phyloP scores from a whole-genome alignment of 92 coral and sea anemone species.

The Actinernus sp. region DNA sequence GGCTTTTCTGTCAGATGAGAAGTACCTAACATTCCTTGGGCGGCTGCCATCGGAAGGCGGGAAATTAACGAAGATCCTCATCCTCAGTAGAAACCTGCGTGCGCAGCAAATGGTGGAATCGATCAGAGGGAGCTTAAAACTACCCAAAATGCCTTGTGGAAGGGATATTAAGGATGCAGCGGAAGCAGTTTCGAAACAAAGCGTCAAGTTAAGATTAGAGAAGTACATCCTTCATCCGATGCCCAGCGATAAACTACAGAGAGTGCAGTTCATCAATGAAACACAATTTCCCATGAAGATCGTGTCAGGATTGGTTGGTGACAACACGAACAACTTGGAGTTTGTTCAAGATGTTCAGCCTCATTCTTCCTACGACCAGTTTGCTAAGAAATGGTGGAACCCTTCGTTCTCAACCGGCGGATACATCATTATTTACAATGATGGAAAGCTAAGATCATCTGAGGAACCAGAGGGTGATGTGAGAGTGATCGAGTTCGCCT shows the following conservation, averaged over 20 bases:
- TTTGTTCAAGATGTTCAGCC: slow-evolving; percentile 35
- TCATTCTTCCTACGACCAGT: slow-evolving; percentile 13
- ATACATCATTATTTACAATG: slow-evolving; percentile 9
- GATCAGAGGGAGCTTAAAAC: slow-evolving; percentile 4
- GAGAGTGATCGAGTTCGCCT: slow-evolving; percentile 33
- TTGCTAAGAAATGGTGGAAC: not conserved
- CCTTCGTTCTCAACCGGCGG: slow-evolving; percentile 41
- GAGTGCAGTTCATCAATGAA: slow-evolving; percentile 26
- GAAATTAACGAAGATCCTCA: slow-evolving; percentile 33
- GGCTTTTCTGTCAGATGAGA: slow-evolving; percentile 18
- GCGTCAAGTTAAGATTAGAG: not conserved
- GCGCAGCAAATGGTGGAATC: slow-evolving; percentile 12
- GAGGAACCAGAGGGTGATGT: not conserved
- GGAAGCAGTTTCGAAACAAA: slow-evolving; percentile 2
- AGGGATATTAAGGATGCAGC: slow-evolving; percentile 12
- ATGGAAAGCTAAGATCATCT: slow-evolving; percentile 4
- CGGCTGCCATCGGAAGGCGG: slow-evolving; percentile 31
- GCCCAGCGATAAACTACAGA: not conserved
- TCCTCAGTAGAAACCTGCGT: not conserved
- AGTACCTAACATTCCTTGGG: slow-evolving; percentile 24
- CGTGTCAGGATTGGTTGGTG: slow-evolving; percentile 42
- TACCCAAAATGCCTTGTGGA: slow-evolving; percentile 12
- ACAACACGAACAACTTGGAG: slow-evolving; percentile 2
- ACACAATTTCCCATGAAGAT: slow-evolving; percentile 30
- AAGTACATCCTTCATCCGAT: not conserved